Conservation (phyloP, 2,113 vertebrate genomes). For the Oriolus oriolus region DNA sequence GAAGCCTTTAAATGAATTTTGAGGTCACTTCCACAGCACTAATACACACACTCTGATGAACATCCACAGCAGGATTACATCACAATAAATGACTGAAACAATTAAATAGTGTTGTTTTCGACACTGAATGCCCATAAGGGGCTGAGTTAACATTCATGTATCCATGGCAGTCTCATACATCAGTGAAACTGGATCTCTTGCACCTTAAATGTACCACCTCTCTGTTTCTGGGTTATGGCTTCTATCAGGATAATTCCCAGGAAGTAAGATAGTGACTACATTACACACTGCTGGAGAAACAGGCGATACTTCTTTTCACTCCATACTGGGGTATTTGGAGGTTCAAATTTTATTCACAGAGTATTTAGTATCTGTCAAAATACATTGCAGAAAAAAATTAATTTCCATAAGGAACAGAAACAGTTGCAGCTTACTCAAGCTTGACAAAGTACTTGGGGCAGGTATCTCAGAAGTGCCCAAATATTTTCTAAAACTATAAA, state of each 20-base stretch:
- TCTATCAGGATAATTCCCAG: background rate
- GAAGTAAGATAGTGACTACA: background rate
- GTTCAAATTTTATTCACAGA: background rate
- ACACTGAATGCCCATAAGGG: background rate
- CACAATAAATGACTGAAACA: background rate
- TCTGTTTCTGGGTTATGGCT: background rate
- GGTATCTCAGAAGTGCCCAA: background rate
- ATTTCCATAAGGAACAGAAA: background rate
- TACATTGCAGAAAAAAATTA: fast-evolving
- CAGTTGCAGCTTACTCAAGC: background rate
- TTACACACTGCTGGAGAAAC: background rate
- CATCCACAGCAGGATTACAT: background rate
- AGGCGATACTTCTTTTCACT: background rate
- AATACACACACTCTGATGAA: background rate
- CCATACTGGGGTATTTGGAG: background rate
- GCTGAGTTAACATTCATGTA: background rate
- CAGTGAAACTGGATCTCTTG: background rate
- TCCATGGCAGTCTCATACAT: background rate
- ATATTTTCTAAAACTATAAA: background rate
- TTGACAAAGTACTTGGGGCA: background rate
- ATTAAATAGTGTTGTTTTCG: background rate
- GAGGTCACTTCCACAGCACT: background rate
- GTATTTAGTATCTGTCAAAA: background rate
- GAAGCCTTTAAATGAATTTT: background rate
- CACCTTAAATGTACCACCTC: background rate